Percentiles rank a stretch among this genome's conserved stretches.
These are phyloP conservation scores for Acanthurus lineatus DNA, from an alignment of 2,797 vertebrate genomes.

Conservation along the genomic window DNA sequence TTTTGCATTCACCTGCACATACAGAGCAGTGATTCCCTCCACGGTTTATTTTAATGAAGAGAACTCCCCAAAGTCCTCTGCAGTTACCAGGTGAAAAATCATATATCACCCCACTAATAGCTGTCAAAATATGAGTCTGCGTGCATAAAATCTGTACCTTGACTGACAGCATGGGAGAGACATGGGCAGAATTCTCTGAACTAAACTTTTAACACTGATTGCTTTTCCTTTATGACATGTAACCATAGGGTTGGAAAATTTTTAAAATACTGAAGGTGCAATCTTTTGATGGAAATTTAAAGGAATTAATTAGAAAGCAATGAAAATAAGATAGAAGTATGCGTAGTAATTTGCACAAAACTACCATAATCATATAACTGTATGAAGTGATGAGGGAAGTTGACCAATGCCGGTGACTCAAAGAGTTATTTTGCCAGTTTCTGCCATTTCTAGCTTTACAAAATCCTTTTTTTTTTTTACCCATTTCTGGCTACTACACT, in stretches of 20 bases:
- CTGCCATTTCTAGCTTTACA: conserved; percentile 24
- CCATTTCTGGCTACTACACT: background rate
- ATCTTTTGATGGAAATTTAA: no score
- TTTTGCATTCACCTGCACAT: conserved; percentile 22
- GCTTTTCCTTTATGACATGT: conserved; percentile 9
- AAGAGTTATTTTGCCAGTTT: conserved; percentile 1
- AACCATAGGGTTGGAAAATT: background rate
- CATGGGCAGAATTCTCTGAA: conserved; percentile 37
- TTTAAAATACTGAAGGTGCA: no score
- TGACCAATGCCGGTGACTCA: conserved; percentile 20
- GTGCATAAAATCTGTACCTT: conserved; percentile 39
- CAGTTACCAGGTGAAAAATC: conserved; percentile 46
- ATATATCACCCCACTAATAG: conserved; percentile 55
- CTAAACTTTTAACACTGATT: conserved; percentile 18
- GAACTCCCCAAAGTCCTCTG: conserved; percentile 51
- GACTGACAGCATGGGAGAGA: background rate
- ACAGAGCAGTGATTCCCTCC: background rate
- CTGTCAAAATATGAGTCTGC: conserved; percentile 52
- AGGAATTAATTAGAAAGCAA: no score
- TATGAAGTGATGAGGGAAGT: background rate
- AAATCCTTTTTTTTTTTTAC: background rate
- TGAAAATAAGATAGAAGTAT: no score
- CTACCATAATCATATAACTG: background rate
- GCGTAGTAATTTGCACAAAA: background rate
- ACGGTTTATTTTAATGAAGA: conserved; percentile 48